A percentile compares a stretch with the other conserved stretches of the same genome.
These are phyloP conservation scores for Petrocephalus microphthalmus DNA, from an alignment of 2,113 vertebrate genomes.

Conservation along the genomic window DNA sequence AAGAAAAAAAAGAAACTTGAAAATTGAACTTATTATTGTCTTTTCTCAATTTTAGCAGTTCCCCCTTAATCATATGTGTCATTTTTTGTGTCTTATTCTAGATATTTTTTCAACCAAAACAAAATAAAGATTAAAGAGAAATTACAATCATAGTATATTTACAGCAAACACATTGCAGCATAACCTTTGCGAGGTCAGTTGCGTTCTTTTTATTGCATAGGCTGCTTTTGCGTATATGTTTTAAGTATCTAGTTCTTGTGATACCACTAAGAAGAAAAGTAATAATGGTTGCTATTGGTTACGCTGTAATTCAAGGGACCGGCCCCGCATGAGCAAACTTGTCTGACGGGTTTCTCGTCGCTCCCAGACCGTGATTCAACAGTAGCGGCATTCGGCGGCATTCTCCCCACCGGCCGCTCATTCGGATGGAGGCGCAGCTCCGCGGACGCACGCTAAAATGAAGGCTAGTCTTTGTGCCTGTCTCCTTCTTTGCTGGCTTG, in stretches of 20 bases:
- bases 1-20: background rate
- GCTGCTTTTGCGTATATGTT: background rate
- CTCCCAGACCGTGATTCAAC: conserved; percentile 23
- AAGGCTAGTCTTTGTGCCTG: conserved; percentile 26
- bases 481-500: conserved; percentile 32
- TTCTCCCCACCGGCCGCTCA: conserved; percentile 22
- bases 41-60: background rate
- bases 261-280: background rate
- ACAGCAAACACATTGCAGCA: background rate
- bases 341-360: conserved; percentile 44
- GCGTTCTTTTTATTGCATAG: background rate
- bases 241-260: background rate
- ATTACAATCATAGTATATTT: background rate
- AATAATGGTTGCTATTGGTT: conserved; percentile 8
- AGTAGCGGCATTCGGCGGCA: conserved; percentile 40
- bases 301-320: conserved; percentile 35
- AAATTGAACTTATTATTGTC: background rate
- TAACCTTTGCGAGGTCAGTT: background rate
- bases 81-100: background rate
- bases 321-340: conserved; percentile 42
- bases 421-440: background rate
- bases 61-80: background rate
- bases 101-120: background rate
- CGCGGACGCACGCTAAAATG: conserved; percentile 39
- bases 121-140: background rate